Evolutionary conservation across 2,888 invertebrate genomes (phyloP).

Genomic region (Mythimna pallens): DNA sequence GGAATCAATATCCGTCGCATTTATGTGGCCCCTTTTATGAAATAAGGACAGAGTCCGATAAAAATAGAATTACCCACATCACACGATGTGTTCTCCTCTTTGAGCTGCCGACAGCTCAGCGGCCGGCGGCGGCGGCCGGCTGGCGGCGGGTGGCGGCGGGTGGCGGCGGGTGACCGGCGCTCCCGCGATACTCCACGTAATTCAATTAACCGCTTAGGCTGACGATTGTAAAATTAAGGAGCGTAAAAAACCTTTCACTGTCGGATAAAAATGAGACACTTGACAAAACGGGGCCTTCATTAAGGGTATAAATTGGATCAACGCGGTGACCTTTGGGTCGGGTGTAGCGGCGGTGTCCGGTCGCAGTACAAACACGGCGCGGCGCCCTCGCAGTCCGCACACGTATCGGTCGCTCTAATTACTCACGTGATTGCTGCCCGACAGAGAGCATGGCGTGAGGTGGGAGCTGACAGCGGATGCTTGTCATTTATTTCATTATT

Average conservation of each 20-base stretch:
- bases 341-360: conserved; percentile 18
- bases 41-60: conserved; percentile 5
- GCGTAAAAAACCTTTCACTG: conserved; percentile 55
- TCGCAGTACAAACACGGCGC: conserved; percentile 37
- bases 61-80: conserved; percentile 40
- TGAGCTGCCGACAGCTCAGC: conserved; percentile 28
- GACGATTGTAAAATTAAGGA: conserved; percentile 58
- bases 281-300: conserved; percentile 65
- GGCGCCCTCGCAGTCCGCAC: conserved; percentile 63
- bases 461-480: conserved; percentile 15
- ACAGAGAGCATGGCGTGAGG: conserved; percentile 18
- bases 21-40: not conserved
- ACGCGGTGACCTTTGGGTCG: conserved; percentile 45
- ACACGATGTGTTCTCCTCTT: conserved; percentile 16
- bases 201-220: conserved; percentile 59
- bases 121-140: not conserved
- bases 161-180: not conserved
- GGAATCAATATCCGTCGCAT: conserved; percentile 1
- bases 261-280: conserved; percentile 63
- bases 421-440: conserved; percentile 72
- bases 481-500: not conserved
- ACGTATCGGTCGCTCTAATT: conserved; percentile 73
- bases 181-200: conserved; percentile 45
- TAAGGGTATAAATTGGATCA: conserved; percentile 62
- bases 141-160: not conserved